Evolutionary conservation across 2,888 invertebrate species (phyloP), one percentile per base, ranked within the genome.

Genomic region (Acrobasis suavella): DNA sequence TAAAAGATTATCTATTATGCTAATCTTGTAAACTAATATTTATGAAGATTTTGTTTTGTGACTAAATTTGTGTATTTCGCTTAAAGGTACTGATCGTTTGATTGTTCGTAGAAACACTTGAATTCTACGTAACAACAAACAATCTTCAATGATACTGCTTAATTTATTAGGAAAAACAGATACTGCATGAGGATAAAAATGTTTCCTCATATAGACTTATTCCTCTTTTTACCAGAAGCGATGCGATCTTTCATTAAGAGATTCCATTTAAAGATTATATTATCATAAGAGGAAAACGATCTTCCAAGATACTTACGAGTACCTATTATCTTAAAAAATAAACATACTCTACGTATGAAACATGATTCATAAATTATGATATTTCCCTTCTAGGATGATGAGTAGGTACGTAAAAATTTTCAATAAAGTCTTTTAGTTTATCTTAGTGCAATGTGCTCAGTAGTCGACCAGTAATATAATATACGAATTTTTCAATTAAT

Each of bases 211-310:
- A 46, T n/a, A 14, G n/a, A 14, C 46, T 46, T 51, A 14, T 52
- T n/a, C 14, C 32, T 22, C 14, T 32, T 32, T 22, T 52, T 37
- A 32, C 37, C 0, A 52, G n/a, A 22, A 52, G 8, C n/a, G 52
- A 52, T 37, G 52, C 7, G 52, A 52, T 52, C 54, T 16, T 39
- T 6, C 16, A 55, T n/a, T n/a, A 39, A 17, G 12, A 38, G 15
- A 39, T 46, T 14, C 46, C 39, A 9, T 39, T 39, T 16, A 39
- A 39, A 55, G 46, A 55, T 39, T 38, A 16, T 5, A 55, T 39
- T 15, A 39, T 39, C 15, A 1, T 55, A 55, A 55, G 39, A 55
- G 54, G 55, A 55, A 39, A 55, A 55, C 16, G 9, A 39, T 55
- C 7, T 22, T n/a, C 52, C 32, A 9, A 32, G 52, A 52, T 14